Conservation (phyloP, 1,140 invertebrate species). For the Protaetia brevitarsis region DNA sequence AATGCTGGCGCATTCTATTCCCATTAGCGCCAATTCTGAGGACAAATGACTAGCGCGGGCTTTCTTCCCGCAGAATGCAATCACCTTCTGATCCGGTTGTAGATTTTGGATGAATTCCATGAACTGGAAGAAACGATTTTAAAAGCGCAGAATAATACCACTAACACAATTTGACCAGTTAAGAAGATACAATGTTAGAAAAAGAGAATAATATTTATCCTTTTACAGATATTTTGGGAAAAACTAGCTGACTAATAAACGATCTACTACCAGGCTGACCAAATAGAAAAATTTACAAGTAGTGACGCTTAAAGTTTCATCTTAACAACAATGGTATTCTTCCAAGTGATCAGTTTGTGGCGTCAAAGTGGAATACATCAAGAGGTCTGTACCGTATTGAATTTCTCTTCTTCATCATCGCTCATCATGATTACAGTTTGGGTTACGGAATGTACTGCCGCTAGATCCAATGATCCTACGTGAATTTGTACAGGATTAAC, state of each 20-base stretch:
- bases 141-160: conserved; percentile 10
- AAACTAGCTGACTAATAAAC: neutral
- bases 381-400: conserved; percentile 49
- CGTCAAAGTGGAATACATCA: neutral
- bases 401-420: conserved; percentile 68
- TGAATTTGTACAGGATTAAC: conserved; percentile 84
- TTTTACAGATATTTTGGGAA: too few species aligned
- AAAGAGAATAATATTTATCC: too few species aligned
- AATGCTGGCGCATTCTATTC: conserved; percentile 71
- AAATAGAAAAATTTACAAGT: neutral
- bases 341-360: neutral
- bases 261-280: neutral
- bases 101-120: conserved; percentile 40
- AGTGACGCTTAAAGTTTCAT: neutral
- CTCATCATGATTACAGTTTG: conserved; percentile 70
- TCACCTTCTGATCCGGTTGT: conserved; percentile 56
- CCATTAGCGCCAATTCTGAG: conserved; percentile 68
- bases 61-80: conserved; percentile 87
- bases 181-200: too few species aligned
- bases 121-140: conserved; percentile 40
- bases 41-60: conserved; percentile 75
- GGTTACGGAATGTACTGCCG: conserved; percentile 77
- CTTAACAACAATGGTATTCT: conserved; percentile 1
- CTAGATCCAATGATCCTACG: conserved; percentile 81
- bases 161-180: neutral